Conservation (phyloP, 2,113 vertebrate species). For the Mionectes macconnelli region DNA sequence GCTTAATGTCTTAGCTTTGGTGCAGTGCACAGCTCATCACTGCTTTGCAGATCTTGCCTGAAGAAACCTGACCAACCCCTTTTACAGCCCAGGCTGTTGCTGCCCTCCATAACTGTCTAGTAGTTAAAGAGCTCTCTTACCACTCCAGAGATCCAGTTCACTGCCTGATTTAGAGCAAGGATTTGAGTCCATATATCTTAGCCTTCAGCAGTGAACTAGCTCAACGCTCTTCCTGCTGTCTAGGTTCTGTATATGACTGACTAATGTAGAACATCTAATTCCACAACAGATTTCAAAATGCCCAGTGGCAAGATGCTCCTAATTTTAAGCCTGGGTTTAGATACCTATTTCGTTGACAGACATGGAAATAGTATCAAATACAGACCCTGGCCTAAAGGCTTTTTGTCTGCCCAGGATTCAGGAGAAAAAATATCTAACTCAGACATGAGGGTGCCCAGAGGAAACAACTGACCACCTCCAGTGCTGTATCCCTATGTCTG, state of each 20-base stretch:
- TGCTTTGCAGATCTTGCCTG: neutral
- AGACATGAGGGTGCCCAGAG: neutral
- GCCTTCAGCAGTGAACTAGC: neutral
- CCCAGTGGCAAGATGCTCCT: neutral
- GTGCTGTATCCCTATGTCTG: rapidly evolving
- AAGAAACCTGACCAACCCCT: neutral
- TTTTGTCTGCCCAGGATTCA: neutral
- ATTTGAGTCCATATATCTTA: neutral
- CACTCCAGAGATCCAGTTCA: neutral
- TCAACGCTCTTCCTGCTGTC: neutral
- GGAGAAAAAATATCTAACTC: neutral
- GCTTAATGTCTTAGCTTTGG: slow-evolving; percentile 40
- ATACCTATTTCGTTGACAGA: neutral
- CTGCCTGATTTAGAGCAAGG: neutral
- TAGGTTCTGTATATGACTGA: neutral
- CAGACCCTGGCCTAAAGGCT: rapidly evolving
- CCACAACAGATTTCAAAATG: neutral
- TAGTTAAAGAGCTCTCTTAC: neutral
- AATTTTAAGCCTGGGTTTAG: neutral
- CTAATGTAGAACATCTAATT: neutral
- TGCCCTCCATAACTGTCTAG: neutral
- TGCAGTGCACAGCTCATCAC: neutral
- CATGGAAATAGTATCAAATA: neutral
- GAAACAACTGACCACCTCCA: neutral
- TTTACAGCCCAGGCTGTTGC: neutral